These are phyloP conservation scores for Tetragonula carbonaria DNA, from an alignment of 2,888 invertebrate genomes.

Conservation along the genomic window DNA sequence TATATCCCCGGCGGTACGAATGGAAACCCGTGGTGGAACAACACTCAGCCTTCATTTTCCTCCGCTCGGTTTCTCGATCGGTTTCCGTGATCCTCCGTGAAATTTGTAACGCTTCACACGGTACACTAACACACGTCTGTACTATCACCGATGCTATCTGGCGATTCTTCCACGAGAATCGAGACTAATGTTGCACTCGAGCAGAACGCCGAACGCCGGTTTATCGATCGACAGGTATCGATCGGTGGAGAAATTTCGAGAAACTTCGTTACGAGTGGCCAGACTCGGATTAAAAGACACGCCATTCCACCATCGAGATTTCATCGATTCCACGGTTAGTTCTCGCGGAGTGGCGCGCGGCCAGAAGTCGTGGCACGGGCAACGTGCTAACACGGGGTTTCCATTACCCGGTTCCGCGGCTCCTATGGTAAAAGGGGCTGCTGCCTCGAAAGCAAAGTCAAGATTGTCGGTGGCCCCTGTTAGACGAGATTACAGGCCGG, in stretches of 20 bases:
- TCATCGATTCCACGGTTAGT: constrained; percentile 11
- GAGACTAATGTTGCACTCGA: constrained; percentile 3
- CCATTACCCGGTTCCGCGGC: constrained; percentile 62
- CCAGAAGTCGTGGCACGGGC: constrained; percentile 53
- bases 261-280: background rate
- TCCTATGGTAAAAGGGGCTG: constrained; percentile 59
- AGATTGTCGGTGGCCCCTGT: constrained; percentile 73
- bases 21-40: constrained; percentile 2
- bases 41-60: constrained; percentile 16
- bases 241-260: constrained; percentile 22
- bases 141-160: constrained; percentile 37
- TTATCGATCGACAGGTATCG: constrained; percentile 46
- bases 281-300: background rate
- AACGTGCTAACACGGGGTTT: constrained; percentile 68
- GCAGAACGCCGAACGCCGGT: constrained; percentile 10
- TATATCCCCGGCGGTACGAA: constrained; percentile 39
- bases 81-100: constrained; percentile 43
- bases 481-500: constrained; percentile 78
- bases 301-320: background rate
- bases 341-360: constrained; percentile 60
- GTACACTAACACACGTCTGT: background rate
- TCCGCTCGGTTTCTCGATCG: constrained; percentile 2
- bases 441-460: constrained; percentile 60
- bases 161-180: constrained; percentile 38
- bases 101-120: constrained; percentile 44